Conservation (phyloP, 2,113 vertebrate species). For the Myiozetetes cayanensis region DNA sequence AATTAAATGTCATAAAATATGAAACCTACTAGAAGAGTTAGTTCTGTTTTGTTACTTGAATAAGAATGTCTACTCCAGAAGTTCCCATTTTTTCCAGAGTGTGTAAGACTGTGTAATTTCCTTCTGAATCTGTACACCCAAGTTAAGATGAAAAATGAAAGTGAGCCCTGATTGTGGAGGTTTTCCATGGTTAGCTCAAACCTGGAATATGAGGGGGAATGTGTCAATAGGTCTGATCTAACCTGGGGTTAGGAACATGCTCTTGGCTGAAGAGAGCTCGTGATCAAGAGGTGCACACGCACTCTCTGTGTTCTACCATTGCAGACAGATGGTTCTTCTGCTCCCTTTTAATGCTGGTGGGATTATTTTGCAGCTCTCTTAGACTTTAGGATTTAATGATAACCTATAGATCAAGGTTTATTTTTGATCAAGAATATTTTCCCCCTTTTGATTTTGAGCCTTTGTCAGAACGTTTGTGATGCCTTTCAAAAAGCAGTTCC, state of each 20-base stretch:
- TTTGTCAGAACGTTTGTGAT: neutral
- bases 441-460: neutral
- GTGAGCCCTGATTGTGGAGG: neutral
- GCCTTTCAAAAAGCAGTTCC: neutral
- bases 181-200: neutral
- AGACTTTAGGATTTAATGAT: neutral
- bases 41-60: neutral
- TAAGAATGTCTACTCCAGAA: neutral
- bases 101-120: rapidly evolving
- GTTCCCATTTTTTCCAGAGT: neutral
- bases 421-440: neutral
- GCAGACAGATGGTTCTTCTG: neutral
- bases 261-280: neutral
- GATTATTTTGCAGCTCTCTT: neutral
- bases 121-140: neutral
- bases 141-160: neutral
- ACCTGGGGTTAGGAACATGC: neutral
- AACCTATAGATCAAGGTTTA: neutral
- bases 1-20: neutral
- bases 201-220: neutral
- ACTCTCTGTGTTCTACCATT: neutral
- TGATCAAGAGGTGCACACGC: neutral
- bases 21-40: neutral
- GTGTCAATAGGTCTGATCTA: neutral
- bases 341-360: neutral